A percentile compares a stretch with the other conserved stretches of the same genome.
phyloP scores from a whole-genome alignment of 2,888 invertebrate genomes.

The Phymatocera aterrima region DNA sequence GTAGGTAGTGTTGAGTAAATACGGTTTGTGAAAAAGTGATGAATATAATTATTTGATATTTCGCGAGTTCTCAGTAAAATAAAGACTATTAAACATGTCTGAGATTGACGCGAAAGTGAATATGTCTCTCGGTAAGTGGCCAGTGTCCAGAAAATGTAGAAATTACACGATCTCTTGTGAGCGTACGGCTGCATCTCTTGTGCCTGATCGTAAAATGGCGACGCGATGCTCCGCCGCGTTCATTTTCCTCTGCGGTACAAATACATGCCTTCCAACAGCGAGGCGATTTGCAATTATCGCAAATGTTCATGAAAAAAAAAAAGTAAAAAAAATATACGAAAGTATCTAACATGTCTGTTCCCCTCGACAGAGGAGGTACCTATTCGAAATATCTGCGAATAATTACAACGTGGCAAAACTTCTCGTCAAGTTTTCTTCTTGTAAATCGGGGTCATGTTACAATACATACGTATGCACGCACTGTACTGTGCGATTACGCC shows the following conservation, averaged over 20 bases:
- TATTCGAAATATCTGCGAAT: background rate
- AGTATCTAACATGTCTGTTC: too few relatives aligned
- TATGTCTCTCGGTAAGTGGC: slow-evolving; percentile 74
- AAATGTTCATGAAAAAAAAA: slow-evolving; percentile 2
- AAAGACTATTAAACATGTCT: slow-evolving; percentile 63
- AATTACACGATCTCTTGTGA: slow-evolving; percentile 65
- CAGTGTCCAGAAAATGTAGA: slow-evolving; percentile 60
- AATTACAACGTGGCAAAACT: background rate
- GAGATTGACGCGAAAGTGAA: slow-evolving; percentile 73
- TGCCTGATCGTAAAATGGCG: slow-evolving; percentile 64
- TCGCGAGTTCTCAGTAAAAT: slow-evolving; percentile 45
- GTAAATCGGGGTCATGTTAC: slow-evolving; percentile 7
- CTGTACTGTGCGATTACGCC: slow-evolving; percentile 21
- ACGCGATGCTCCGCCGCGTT: slow-evolving; percentile 29
- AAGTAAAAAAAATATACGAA: background rate
- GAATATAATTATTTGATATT: slow-evolving; percentile 42
- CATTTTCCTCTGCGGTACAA: slow-evolving; percentile 17
- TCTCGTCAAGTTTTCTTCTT: background rate
- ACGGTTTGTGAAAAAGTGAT: background rate
- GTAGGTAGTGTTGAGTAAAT: background rate
- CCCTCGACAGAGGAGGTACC: background rate
- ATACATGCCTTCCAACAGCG: slow-evolving; percentile 53
- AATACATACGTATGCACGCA: background rate
- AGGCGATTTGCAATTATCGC: slow-evolving; percentile 37
- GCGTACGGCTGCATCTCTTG: slow-evolving; percentile 64